Evolutionary conservation across 2,888 invertebrate genomes (phyloP).

Genomic region (Sphaerolaimus hirsutus): DNA sequence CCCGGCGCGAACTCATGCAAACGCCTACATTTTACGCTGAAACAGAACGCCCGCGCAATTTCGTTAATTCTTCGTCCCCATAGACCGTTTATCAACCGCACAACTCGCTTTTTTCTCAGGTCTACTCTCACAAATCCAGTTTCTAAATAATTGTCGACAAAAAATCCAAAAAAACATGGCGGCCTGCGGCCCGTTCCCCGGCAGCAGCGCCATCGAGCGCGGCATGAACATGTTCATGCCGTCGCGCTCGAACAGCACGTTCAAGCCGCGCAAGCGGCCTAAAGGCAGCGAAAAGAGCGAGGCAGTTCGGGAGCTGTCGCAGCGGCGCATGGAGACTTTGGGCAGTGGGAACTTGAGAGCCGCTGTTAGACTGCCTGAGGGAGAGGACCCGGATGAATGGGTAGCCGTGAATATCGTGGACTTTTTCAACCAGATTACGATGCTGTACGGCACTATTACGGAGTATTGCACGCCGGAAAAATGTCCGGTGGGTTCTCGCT

Average conservation of each 20-base stretch:
- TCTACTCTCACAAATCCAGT: no score
- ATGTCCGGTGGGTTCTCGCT: constrained; percentile 43
- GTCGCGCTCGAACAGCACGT: constrained; percentile 71
- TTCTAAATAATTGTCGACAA: no score
- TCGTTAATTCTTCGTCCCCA: no score
- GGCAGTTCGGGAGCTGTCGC: not conserved
- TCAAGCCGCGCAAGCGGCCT: constrained; percentile 94
- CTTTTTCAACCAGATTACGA: constrained; percentile 98
- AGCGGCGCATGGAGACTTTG: constrained; percentile 51
- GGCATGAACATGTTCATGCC: no score
- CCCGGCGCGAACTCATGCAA: no score
- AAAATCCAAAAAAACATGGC: no score
- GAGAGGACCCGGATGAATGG: constrained; percentile 98
- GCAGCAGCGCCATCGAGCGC: no score
- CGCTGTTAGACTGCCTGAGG: constrained; percentile 86
- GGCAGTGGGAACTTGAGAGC: constrained; percentile 85
- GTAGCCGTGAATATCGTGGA: constrained; percentile 98
- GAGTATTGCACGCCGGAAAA: constrained; percentile 94
- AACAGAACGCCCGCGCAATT: no score
- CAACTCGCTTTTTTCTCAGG: no score
- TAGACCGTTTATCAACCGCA: no score
- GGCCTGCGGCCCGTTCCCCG: no score
- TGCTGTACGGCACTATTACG: constrained; percentile 97
- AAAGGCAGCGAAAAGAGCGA: constrained; percentile 65
- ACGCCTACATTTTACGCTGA: no score